Evolutionary conservation across 2,888 invertebrate species (phyloP).

Genomic region (Stenichneumon culpator): DNA sequence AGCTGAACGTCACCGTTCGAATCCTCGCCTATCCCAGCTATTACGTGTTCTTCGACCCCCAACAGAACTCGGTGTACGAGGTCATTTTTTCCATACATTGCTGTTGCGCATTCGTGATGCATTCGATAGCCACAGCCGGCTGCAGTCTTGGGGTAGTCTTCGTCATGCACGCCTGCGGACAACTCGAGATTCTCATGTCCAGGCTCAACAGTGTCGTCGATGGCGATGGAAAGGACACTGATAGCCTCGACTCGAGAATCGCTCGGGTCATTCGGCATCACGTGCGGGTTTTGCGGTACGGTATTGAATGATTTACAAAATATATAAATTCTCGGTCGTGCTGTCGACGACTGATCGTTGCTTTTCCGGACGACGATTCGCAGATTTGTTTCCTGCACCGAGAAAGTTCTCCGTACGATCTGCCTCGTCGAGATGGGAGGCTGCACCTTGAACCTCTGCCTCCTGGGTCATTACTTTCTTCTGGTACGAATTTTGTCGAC

Average conservation of each 20-base stretch:
- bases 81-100: conserved; percentile 73
- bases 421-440: conserved; percentile 72
- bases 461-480: conserved; percentile 72
- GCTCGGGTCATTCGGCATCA: conserved; percentile 48
- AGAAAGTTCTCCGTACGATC: conserved; percentile 67
- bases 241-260: conserved; percentile 31
- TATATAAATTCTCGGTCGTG: too few relatives aligned
- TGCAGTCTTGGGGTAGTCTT: conserved; percentile 74
- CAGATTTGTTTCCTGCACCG: conserved; percentile 61
- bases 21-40: conserved; percentile 73
- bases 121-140: conserved; percentile 70
- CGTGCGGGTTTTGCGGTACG: conserved; percentile 60
- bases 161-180: conserved; percentile 76
- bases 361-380: not conserved
- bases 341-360: too few relatives aligned
- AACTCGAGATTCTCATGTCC: conserved; percentile 62
- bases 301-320: too few relatives aligned
- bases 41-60: conserved; percentile 72
- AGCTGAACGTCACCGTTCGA: conserved; percentile 69
- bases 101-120: conserved; percentile 72
- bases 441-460: conserved; percentile 70
- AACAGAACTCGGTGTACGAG: conserved; percentile 73
- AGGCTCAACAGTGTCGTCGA: conserved; percentile 63
- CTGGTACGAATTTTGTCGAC: conserved; percentile 50
- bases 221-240: not conserved